Evolutionary conservation across 2,113 vertebrate species (phyloP).

Genomic region (Lophius piscatorius): DNA sequence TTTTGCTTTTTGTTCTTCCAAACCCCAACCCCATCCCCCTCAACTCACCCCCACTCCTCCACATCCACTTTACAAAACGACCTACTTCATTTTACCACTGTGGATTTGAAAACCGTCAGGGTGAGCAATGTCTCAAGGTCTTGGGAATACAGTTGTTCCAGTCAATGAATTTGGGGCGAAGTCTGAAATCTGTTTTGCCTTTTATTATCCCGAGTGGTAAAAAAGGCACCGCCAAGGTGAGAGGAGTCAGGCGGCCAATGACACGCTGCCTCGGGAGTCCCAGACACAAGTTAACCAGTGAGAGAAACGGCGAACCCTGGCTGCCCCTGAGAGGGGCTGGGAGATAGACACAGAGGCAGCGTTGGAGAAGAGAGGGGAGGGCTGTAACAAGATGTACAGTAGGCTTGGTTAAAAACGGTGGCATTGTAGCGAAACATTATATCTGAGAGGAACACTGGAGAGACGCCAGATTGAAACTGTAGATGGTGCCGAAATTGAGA

Average conservation of each 20-base stretch:
- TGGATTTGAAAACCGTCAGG: conserved; percentile 76
- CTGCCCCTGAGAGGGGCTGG: conserved; percentile 51
- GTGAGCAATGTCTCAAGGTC: conserved; percentile 82
- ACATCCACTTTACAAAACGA: conserved; percentile 76
- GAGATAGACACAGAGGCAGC: conserved; percentile 20
- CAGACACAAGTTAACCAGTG: conserved; percentile 71
- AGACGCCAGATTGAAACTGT: conserved; percentile 50
- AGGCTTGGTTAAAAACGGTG: conserved; percentile 30
- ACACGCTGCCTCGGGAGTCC: conserved; percentile 70
- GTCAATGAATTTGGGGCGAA: conserved; percentile 81
- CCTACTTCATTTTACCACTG: conserved; percentile 78
- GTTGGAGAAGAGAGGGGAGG: conserved; percentile 27
- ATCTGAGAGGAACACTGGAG: conserved; percentile 49
- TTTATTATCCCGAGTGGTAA: conserved; percentile 79
- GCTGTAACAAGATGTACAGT: conserved; percentile 50
- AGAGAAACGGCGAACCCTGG: conserved; percentile 49
- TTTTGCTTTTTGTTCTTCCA: conserved; percentile 52
- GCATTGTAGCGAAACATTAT: conserved; percentile 45
- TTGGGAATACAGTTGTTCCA: conserved; percentile 83
- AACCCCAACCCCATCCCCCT: conserved; percentile 2
- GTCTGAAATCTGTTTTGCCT: conserved; percentile 81
- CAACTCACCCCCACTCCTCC: conserved; percentile 20
- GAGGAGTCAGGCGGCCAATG: conserved; percentile 75
- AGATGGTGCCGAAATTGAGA: conserved; percentile 30
- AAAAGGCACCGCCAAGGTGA: conserved; percentile 80